These are phyloP conservation scores for Cyprinodon brontotheroides DNA, from an alignment of 2,113 vertebrate species.

Conservation along the genomic window DNA sequence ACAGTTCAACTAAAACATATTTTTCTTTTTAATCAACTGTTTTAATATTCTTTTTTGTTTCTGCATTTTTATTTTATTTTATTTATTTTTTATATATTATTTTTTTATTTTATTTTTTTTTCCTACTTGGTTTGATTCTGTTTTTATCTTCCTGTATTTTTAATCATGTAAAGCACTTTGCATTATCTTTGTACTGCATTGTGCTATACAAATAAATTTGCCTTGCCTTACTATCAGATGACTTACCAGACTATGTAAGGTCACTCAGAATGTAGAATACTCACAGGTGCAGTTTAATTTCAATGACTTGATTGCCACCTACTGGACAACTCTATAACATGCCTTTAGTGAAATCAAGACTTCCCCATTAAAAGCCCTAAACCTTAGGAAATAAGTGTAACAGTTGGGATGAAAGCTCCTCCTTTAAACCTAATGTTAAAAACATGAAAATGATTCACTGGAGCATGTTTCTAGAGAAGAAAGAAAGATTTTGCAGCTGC, in stretches of 20 bases:
- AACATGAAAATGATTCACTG: background rate
- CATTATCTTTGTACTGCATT: too few species aligned
- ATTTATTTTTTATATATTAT: too few species aligned
- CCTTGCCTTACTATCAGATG: background rate
- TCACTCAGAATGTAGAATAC: background rate
- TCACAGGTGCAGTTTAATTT: background rate
- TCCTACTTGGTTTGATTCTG: too few species aligned
- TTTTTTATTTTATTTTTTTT: too few species aligned
- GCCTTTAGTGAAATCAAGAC: background rate
- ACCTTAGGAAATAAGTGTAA: background rate
- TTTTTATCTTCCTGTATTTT: too few species aligned
- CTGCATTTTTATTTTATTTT: too few species aligned
- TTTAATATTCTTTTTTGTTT: too few species aligned
- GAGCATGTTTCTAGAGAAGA: background rate
- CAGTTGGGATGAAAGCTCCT: background rate
- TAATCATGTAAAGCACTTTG: too few species aligned
- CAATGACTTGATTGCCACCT: constrained; percentile 34
- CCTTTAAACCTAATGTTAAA: background rate
- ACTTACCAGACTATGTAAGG: too few species aligned
- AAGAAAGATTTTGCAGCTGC: background rate
- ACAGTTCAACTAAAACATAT: too few species aligned
- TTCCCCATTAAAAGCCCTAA: background rate
- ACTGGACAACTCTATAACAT: constrained; percentile 16
- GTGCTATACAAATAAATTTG: too few species aligned
- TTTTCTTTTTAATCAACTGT: too few species aligned